Conservation (phyloP, 2,113 vertebrate genomes). For the Dasyornis broadbenti region DNA sequence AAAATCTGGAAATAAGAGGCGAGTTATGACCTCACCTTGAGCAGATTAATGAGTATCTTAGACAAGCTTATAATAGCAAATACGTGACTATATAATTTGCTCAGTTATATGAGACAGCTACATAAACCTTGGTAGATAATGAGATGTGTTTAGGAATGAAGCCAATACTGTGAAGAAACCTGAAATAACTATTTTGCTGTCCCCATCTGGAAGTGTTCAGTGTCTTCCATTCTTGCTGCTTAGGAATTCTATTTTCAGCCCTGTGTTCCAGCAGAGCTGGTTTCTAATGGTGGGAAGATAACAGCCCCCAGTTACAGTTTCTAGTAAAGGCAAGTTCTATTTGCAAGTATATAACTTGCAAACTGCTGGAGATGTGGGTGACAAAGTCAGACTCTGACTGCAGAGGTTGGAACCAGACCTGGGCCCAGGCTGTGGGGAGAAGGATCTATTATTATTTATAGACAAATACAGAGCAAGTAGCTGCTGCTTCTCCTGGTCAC, state of each 20-base stretch:
- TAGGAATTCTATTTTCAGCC: not conserved
- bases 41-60: not conserved
- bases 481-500: not conserved
- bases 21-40: not conserved
- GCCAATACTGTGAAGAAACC: not conserved
- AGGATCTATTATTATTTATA: not conserved
- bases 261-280: not conserved
- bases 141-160: not conserved
- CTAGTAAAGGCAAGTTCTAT: not conserved
- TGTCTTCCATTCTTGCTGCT: not conserved
- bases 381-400: not conserved
- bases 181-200: not conserved
- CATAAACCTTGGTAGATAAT: not conserved
- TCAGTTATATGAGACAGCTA: not conserved
- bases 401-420: not conserved
- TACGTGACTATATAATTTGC: not conserved
- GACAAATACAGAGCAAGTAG: fast-evolving
- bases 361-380: not conserved
- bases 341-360: not conserved
- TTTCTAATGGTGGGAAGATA: not conserved
- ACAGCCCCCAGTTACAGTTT: not conserved
- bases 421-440: not conserved
- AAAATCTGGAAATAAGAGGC: not conserved
- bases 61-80: not conserved
- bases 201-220: not conserved